phyloP scores from a whole-genome alignment of 1,140 invertebrate genomes.

The Apis laboriosa region DNA sequence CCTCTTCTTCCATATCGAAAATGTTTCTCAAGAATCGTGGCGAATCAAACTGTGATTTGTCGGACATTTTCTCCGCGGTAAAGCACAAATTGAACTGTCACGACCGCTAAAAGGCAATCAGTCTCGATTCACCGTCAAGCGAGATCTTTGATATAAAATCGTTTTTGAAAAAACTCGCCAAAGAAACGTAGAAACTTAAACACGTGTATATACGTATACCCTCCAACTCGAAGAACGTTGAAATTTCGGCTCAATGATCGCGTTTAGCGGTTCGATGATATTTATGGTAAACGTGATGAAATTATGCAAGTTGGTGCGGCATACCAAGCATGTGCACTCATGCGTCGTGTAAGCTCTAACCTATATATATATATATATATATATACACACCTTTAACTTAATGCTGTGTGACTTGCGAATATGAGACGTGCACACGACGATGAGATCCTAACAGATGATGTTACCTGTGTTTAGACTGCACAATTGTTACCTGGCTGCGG shows the following conservation, averaged over 20 bases:
- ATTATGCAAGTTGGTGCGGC: slow-evolving; percentile 3
- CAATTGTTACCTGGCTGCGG: neutral
- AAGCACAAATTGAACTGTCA: slow-evolving; percentile 23
- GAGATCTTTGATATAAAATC: neutral
- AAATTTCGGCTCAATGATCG: neutral
- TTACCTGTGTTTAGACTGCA: neutral
- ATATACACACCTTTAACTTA: neutral
- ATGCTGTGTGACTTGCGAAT: slow-evolving; percentile 12
- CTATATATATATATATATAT: no score
- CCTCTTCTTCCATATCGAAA: neutral
- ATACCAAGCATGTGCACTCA: neutral
- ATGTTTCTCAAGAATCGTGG: neutral
- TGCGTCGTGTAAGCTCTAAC: neutral
- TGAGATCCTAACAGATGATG: slow-evolving; percentile 7
- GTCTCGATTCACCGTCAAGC: neutral
- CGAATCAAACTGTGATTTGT: neutral
- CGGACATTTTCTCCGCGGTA: neutral
- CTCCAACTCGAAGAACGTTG: no score
- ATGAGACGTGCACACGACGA: neutral
- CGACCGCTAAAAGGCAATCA: slow-evolving; percentile 10
- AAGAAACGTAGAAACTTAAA: no score
- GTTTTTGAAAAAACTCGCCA: neutral
- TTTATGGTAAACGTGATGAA: neutral
- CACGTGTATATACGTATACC: neutral
- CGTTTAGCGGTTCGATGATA: neutral